phyloP scores from a whole-genome alignment of 2,888 invertebrate species.

The Epistrophella euchroma region DNA sequence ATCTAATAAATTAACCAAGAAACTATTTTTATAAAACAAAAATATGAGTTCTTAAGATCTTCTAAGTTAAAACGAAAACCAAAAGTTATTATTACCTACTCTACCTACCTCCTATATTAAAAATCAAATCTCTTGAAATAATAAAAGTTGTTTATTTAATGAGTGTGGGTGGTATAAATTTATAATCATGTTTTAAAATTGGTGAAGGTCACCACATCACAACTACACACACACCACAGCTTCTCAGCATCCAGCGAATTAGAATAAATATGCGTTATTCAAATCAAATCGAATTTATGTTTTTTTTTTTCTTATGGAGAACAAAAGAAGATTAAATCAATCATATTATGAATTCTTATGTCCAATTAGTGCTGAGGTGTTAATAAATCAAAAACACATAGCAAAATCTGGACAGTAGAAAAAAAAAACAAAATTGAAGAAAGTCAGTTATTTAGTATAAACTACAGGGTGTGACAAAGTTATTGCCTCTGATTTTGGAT shows the following conservation, averaged over 20 bases:
- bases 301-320: background rate
- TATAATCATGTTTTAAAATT: constrained; percentile 40
- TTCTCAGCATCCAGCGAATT: background rate
- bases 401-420: background rate
- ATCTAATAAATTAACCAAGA: constrained; percentile 1
- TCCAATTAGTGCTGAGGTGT: constrained; percentile 61
- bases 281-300: constrained; percentile 8
- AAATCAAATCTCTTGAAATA: constrained; percentile 43
- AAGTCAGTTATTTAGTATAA: constrained; percentile 15
- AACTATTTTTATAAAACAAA: background rate
- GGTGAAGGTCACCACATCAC: constrained; percentile 47
- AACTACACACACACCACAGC: background rate
- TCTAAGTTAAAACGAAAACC: background rate
- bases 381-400: constrained; percentile 55
- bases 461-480: background rate
- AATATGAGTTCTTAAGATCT: constrained; percentile 11
- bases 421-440: background rate
- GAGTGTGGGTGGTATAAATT: constrained; percentile 55
- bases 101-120: background rate
- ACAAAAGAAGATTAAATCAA: constrained; percentile 37
- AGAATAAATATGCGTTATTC: constrained; percentile 37
- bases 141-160: constrained; percentile 7
- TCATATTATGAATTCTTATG: constrained; percentile 65
- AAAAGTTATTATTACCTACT: constrained; percentile 2
- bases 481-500: background rate